Conservation (phyloP, 2,113 vertebrate genomes). For the Eulemur rufifrons region DNA sequence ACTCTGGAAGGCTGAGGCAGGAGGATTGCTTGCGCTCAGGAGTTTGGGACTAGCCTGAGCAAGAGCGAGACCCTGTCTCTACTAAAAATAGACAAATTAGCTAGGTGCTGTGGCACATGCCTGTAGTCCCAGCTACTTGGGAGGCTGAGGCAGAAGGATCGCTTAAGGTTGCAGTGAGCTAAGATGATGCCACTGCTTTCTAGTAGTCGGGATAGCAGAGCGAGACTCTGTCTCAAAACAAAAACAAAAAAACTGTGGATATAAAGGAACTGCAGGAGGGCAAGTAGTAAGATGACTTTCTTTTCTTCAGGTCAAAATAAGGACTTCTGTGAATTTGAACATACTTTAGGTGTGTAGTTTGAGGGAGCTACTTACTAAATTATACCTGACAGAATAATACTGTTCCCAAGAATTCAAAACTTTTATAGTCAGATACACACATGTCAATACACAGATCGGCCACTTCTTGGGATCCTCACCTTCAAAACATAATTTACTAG, state of each 20-base stretch:
- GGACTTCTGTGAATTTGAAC: neutral
- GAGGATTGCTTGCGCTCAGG: too few species aligned
- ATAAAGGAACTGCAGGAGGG: neutral
- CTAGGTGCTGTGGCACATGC: too few species aligned
- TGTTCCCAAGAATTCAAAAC: neutral
- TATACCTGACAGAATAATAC: neutral
- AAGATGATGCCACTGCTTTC: too few species aligned
- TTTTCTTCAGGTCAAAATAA: neutral
- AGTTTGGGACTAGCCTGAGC: too few species aligned
- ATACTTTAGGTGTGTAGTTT: neutral
- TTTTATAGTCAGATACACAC: neutral
- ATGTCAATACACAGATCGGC: neutral
- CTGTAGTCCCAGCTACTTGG: too few species aligned
- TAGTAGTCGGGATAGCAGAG: too few species aligned
- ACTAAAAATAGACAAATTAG: too few species aligned
- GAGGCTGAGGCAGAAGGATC: too few species aligned
- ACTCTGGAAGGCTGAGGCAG: too few species aligned
- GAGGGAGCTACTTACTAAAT: neutral
- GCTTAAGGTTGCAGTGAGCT: too few species aligned
- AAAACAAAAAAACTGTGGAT: neutral
- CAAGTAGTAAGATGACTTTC: neutral
- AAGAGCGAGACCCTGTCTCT: too few species aligned
- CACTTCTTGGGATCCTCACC: neutral
- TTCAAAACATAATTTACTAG: neutral
- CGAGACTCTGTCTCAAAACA: too few species aligned